phyloP scores from a whole-genome alignment of 1,140 invertebrate species.

The Saccostrea glomerata region DNA sequence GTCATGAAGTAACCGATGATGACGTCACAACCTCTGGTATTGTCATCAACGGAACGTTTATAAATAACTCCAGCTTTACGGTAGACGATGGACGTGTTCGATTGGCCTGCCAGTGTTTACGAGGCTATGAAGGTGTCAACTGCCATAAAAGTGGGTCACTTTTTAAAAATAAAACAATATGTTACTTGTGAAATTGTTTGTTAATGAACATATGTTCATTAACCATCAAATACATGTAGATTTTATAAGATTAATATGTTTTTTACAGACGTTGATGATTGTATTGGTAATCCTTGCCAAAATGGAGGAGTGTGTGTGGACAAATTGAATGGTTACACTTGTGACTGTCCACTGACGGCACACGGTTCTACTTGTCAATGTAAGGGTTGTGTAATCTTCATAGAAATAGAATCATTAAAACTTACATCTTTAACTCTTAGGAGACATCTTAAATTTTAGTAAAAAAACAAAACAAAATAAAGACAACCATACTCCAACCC shows the following conservation, averaged over 20 bases:
- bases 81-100: not conserved
- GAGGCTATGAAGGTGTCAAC: conserved; percentile 5
- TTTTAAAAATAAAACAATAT: too few relatives aligned
- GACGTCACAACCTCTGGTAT: conserved; percentile 23
- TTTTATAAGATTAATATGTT: not conserved
- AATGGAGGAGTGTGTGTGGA: conserved; percentile 45
- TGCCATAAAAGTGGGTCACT: conserved; percentile 18
- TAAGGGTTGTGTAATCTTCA: not conserved
- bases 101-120: conserved; percentile 8
- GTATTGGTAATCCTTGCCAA: not conserved
- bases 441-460: too few relatives aligned
- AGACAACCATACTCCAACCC: too few relatives aligned
- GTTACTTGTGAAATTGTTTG: too few relatives aligned
- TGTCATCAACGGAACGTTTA: conserved; percentile 35
- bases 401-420: too few relatives aligned
- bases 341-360: conserved; percentile 31
- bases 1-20: not conserved
- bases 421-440: too few relatives aligned
- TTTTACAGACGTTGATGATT: conserved; percentile 9
- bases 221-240: not conserved
- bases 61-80: conserved; percentile 7
- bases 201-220: not conserved
- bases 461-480: too few relatives aligned
- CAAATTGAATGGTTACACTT: conserved; percentile 12
- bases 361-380: conserved; percentile 38